Conservation (phyloP, 1,140 invertebrate species). For the Carposina sasakii region DNA sequence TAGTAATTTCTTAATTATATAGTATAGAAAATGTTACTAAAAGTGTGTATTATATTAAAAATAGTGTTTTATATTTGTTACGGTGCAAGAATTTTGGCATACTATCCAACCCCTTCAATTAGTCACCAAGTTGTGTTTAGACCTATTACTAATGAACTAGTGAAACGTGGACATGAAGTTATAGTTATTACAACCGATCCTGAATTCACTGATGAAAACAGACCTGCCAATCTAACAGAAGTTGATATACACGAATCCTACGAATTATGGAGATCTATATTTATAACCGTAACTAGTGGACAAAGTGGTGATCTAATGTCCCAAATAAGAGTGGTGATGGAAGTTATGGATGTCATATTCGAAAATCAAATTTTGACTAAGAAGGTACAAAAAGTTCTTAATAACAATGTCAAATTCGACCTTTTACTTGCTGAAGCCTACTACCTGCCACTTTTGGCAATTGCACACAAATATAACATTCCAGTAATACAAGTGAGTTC, state of each 20-base stretch:
- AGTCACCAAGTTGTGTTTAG: conserved; percentile 74
- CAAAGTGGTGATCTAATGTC: neutral
- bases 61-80: no score
- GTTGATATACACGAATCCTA: conserved; percentile 4
- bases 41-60: no score
- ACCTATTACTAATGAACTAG: conserved; percentile 52
- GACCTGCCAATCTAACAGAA: conserved; percentile 2
- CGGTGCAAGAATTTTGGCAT: conserved; percentile 61
- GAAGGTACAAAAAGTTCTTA: conserved; percentile 36
- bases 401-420: conserved; percentile 18
- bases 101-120: conserved; percentile 61
- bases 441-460: neutral
- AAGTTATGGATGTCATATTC: conserved; percentile 17
- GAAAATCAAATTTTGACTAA: conserved; percentile 32
- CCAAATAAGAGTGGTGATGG: conserved; percentile 8
- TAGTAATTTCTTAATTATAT: no score
- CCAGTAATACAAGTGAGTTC: conserved; percentile 1
- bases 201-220: neutral
- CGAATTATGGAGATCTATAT: neutral
- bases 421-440: neutral
- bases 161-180: conserved; percentile 64
- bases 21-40: no score
- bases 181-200: conserved; percentile 40
- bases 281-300: neutral
- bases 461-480: neutral